These are phyloP conservation scores for Crenichthys baileyi DNA, from an alignment of 2,797 vertebrate genomes.

Conservation along the genomic window DNA sequence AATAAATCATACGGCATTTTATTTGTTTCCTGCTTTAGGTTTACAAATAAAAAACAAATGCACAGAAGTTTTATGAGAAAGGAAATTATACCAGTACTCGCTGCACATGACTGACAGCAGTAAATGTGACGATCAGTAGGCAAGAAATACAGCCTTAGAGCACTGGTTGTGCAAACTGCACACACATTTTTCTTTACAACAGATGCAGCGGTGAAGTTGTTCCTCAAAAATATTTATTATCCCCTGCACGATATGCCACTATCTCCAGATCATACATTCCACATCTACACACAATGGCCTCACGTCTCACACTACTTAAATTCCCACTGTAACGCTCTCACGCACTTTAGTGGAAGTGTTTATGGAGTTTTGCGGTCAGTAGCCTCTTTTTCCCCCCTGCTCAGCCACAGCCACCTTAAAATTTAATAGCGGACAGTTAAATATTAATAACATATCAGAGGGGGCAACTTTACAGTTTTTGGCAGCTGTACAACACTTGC, in stretches of 20 bases:
- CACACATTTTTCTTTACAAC: conserved; percentile 13
- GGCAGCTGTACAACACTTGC: conserved; percentile 74
- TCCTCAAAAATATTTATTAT: not conserved
- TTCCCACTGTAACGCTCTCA: conserved; percentile 71
- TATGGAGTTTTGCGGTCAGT: conserved; percentile 64
- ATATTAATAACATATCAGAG: conserved; percentile 86
- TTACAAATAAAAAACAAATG: conserved; percentile 82
- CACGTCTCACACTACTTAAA: conserved; percentile 58
- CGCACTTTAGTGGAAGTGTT: conserved; percentile 70
- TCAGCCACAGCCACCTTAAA: conserved; percentile 78
- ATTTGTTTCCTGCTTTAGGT: conserved; percentile 75
- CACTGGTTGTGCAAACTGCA: conserved; percentile 17
- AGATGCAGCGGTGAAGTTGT: not conserved
- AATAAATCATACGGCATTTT: conserved; percentile 79
- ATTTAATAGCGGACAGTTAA: conserved; percentile 82
- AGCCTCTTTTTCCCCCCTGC: conserved; percentile 59
- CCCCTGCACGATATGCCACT: conserved; percentile 10
- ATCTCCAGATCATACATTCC: conserved; percentile 20
- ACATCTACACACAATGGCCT: conserved; percentile 28
- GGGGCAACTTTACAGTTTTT: conserved; percentile 81
- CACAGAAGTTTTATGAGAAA: conserved; percentile 79
- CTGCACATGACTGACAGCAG: conserved; percentile 68
- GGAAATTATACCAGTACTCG: conserved; percentile 76
- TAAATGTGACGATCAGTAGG: conserved; percentile 79
- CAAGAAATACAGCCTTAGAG: conserved; percentile 34